Evolutionary conservation across 2,797 vertebrate genomes (phyloP), one percentile per base, ranked within the genome.

Genomic region (Perodicticus potto): DNA sequence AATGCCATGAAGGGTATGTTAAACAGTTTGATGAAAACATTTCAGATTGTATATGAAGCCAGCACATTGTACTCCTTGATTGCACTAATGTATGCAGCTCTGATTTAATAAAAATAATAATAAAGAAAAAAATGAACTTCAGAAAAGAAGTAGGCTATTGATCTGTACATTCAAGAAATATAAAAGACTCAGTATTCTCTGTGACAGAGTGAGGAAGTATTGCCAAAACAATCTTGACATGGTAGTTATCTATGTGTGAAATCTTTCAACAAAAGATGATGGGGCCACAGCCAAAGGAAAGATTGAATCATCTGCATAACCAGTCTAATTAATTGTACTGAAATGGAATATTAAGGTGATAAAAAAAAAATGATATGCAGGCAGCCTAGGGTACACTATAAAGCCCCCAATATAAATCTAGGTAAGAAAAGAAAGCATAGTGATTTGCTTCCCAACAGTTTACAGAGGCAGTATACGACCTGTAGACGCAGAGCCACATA

Each of bases 121-220:
- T n/a, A n/a, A n/a, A n/a, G n/a, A n/a, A n/a, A n/a, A n/a, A n/a
- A n/a, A n/a, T n/a, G n/a, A n/a, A n/a, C n/a, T n/a, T n/a, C n/a
- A n/a, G n/a, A n/a, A n/a, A n/a, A n/a, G n/a, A n/a, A n/a, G n/a
- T n/a, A n/a, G n/a, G n/a, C 27, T 92, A 88, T 65, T 86, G 92
- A 96, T 94, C 87, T 57, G 27, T 22, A 94, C 76, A 73, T 77
- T 91, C 74, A 90, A 95, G 34, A 97, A 94, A 73, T 81, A 93
- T 32, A 34, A 77, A 87, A 91, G 59, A 93, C 43, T 94, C 74
- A 63, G 32, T 83, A 65, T 88, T 94, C 73, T 37, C 84, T 40
- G 37, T 32, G 69, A 83, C 67, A 91, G 63, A 92, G 17, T 74
- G 27, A 91, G n/a, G 69, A 65, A n/a, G 19, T 78, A 77, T 37